Evolutionary conservation across 2,888 invertebrate genomes (phyloP), one percentile per base, ranked within the genome.

Genomic region (Erpobdella octoculata): DNA sequence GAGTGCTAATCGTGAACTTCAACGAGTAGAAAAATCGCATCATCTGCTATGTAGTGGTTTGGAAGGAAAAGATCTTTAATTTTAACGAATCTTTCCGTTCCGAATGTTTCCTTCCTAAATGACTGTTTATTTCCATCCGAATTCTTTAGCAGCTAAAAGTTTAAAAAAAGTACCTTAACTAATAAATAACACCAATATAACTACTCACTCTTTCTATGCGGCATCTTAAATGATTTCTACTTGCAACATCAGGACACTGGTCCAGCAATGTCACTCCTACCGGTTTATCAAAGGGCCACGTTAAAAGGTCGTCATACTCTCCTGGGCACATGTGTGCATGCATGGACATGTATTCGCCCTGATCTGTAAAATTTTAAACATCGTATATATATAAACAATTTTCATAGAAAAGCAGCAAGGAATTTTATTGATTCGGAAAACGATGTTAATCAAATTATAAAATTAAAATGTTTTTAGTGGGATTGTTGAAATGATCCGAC

Each of bases 261-360:
- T 80, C 80, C 25, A 81, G 70, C 65, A 81, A 73, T 33, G 79
- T 80, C 72, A 81, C 78, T 28, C 76, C 78, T 25, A 81, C 74
- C 15, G 75, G 74, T 66, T 79, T 78, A 35, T 72, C 37, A 71
- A 80, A 81, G n/a, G 81, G 81, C 81, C 81, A 81, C 6, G 35
- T 69, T 18, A 81, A 70, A 28, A 81, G 75, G 3, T 78, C 73
- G 71, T 81, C 81, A 74, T 79, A 79, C 6, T 81, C 80, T 8
- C 79, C 80, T 62, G 75, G 76, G 61, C 78, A 78, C 37, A 81
- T 75, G 64, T 78, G 78, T 9, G 79, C 72, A 68, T 79, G 79
- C 33, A 80, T 59, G 2, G 80, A 81, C 75, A 80, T 74, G 73
- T 76, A 78, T 72, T 78, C 78, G 6, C 80, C 79, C n/a, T 78